Percentiles rank a stretch among this genome's conserved stretches.
Conservation (phyloP, 2,797 vertebrate genomes). For the Pygocentrus nattereri region DNA sequence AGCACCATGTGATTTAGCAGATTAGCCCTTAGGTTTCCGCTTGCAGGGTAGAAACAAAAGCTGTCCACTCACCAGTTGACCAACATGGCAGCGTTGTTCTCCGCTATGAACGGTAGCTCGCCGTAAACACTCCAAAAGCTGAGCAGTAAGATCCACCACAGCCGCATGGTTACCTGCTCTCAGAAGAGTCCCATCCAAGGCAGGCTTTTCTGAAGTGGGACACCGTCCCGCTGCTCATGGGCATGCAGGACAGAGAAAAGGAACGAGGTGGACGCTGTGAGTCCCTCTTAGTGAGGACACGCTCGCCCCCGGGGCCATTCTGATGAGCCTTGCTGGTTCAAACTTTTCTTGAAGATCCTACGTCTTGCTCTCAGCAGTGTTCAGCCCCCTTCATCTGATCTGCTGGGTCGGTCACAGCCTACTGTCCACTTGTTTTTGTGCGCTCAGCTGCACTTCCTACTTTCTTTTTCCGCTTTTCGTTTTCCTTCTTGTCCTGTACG, state of each 20-base stretch:
- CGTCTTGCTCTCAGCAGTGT: slow-evolving; percentile 56
- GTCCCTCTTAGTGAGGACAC: slow-evolving; percentile 66
- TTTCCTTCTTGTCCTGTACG: background rate
- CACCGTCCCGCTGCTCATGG: slow-evolving; percentile 66
- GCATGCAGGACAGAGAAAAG: slow-evolving; percentile 45
- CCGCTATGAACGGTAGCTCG: slow-evolving; percentile 91
- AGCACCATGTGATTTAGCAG: slow-evolving; percentile 22
- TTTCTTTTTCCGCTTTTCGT: slow-evolving; percentile 36
- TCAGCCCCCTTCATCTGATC: slow-evolving; percentile 66
- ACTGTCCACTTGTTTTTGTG: slow-evolving; percentile 51
- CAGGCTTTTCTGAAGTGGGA: slow-evolving; percentile 64
- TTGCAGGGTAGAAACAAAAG: background rate
- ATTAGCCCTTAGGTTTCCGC: background rate
- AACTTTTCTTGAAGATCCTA: slow-evolving; percentile 61
- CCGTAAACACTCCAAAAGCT: slow-evolving; percentile 83
- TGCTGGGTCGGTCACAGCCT: slow-evolving; percentile 50
- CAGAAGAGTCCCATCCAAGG: slow-evolving; percentile 66
- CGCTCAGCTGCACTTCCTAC: slow-evolving; percentile 46
- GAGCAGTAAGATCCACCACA: slow-evolving; percentile 88
- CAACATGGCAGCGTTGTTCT: slow-evolving; percentile 92
- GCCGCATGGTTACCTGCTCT: slow-evolving; percentile 75
- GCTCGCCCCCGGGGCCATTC: slow-evolving; percentile 56
- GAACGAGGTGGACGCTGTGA: slow-evolving; percentile 32
- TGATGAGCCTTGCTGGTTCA: slow-evolving; percentile 44
- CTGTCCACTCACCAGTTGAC: slow-evolving; percentile 92